These are phyloP conservation scores for Drosophila seclusa DNA, from an alignment of 2,888 invertebrate species.

Conservation along the genomic window DNA sequence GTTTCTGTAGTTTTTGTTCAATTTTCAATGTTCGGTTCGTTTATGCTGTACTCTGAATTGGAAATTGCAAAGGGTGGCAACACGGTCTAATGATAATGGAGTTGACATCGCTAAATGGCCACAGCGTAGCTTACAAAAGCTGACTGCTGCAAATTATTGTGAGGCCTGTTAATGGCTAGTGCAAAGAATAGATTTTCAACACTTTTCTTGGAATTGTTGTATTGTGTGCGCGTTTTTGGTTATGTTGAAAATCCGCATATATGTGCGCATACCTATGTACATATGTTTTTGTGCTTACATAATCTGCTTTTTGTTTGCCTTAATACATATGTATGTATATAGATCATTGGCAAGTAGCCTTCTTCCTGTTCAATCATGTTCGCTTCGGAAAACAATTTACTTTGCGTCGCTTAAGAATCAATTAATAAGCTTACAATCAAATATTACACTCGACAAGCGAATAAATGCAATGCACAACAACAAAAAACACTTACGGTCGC, in stretches of 20 bases:
- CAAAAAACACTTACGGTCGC: conserved; percentile 13
- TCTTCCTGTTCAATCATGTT: neutral
- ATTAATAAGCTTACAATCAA: conserved; percentile 40
- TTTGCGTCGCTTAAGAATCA: conserved; percentile 23
- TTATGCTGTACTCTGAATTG: neutral
- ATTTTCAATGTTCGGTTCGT: neutral
- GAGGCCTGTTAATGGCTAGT: neutral
- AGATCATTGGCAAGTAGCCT: neutral
- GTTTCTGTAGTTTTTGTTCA: neutral
- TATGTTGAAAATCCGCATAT: conserved; percentile 1
- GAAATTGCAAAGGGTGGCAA: conserved; percentile 5
- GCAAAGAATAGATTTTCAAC: neutral
- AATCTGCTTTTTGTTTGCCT: neutral
- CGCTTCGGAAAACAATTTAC: conserved; percentile 22
- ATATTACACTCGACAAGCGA: conserved; percentile 28
- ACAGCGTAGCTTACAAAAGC: neutral
- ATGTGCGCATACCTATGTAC: neutral
- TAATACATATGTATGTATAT: neutral
- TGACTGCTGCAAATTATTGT: neutral
- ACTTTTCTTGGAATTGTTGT: neutral
- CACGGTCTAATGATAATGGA: neutral
- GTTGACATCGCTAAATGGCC: neutral
- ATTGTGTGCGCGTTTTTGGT: conserved; percentile 9
- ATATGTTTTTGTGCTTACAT: neutral
- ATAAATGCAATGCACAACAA: neutral